These are phyloP conservation scores for Orthosia cruda DNA, from an alignment of 2,888 invertebrate genomes.

Conservation along the genomic window DNA sequence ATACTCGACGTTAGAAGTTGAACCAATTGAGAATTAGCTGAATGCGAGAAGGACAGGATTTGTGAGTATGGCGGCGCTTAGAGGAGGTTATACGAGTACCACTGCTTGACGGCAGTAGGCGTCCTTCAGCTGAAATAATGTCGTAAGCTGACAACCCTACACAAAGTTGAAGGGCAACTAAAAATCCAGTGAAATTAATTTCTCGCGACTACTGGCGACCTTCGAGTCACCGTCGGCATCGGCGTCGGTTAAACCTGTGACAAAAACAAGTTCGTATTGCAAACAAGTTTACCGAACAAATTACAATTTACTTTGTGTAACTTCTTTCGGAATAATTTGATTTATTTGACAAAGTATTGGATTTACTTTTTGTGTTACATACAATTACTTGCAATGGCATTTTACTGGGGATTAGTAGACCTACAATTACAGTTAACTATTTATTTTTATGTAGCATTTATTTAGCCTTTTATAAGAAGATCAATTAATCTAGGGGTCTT, in stretches of 20 bases:
- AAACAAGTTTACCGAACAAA: slow-evolving; percentile 61
- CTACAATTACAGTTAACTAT: neutral
- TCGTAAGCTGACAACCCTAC: slow-evolving; percentile 15
- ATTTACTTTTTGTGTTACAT: slow-evolving; percentile 38
- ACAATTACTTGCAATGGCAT: slow-evolving; percentile 8
- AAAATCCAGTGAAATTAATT: slow-evolving; percentile 53
- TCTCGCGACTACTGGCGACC: slow-evolving; percentile 40
- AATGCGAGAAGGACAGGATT: no score
- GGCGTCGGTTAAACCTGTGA: slow-evolving; percentile 44
- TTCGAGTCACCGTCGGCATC: slow-evolving; percentile 34
- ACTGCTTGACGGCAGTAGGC: no score
- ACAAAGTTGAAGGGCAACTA: slow-evolving; percentile 17
- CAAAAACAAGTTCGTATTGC: slow-evolving; percentile 48
- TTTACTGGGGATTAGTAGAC: neutral
- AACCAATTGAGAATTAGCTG: no score
- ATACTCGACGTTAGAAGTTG: no score
- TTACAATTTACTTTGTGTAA: slow-evolving; percentile 51
- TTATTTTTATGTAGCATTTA: neutral
- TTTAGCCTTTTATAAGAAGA: no score
- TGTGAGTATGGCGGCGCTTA: no score
- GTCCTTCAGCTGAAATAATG: no score
- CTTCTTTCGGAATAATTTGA: slow-evolving; percentile 43
- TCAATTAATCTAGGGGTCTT: no score
- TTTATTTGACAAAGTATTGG: slow-evolving; percentile 44
- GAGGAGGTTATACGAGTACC: no score